Conservation (phyloP, 2,797 vertebrate genomes). For the Poeciliopsis presidionis region DNA sequence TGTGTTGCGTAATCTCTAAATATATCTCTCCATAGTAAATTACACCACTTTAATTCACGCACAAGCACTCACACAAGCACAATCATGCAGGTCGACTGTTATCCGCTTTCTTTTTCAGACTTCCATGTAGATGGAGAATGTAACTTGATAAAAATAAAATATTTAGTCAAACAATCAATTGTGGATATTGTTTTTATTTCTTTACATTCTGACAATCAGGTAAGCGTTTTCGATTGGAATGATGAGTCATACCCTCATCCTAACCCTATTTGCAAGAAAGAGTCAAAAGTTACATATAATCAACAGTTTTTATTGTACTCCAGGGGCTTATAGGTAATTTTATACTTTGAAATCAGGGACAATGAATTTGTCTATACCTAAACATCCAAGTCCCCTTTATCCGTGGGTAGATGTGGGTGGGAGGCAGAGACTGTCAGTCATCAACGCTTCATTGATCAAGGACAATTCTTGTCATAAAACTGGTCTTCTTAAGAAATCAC, state of each 20-base stretch:
- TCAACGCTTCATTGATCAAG: constrained; percentile 79
- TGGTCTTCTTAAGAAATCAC: constrained; percentile 85
- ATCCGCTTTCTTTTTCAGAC: constrained; percentile 14
- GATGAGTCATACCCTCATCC: neutral
- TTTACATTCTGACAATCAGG: neutral
- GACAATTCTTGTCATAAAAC: constrained; percentile 83
- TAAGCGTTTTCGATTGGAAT: neutral
- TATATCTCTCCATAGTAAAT: neutral
- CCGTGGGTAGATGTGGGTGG: constrained; percentile 74
- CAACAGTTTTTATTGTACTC: constrained; percentile 3
- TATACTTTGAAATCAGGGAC: constrained; percentile 48
- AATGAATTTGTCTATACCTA: constrained; percentile 52
- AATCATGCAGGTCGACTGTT: constrained; percentile 40
- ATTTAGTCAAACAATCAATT: neutral
- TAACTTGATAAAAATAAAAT: neutral
- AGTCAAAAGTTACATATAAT: constrained; percentile 27
- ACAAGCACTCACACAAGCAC: constrained; percentile 15
- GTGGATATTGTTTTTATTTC: no score
- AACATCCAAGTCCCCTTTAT: constrained; percentile 73
- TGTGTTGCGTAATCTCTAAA: neutral
- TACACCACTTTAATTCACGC: constrained; percentile 6
- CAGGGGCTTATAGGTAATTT: constrained; percentile 29
- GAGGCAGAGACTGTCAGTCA: constrained; percentile 79
- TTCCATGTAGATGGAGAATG: constrained; percentile 1
- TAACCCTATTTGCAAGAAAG: constrained; percentile 15